Base-by-base conservation (phyloP, 2,797 vertebrate species). In the Gila robusta region DNA sequence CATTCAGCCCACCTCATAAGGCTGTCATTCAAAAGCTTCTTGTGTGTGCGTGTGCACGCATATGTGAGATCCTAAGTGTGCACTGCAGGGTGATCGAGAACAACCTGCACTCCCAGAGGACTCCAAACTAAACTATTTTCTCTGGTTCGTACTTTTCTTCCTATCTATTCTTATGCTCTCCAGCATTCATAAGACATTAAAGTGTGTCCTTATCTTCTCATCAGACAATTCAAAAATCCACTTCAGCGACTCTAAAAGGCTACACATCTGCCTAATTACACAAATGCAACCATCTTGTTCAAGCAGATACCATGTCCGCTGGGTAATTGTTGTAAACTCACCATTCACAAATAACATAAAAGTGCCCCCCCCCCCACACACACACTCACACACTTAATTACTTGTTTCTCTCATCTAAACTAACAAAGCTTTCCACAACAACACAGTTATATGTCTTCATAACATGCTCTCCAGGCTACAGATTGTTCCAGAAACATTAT, bases 231-330 rank as follows among this genome's bases (percentile, higher is more conserved):
- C 56, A 66, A 76, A 67, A 84, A 84, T 21, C 82, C 72, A 66
- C 72, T 76, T 83, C 72, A 83, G 54, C 26, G 0, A 52, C 56
- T 62, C 66, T 71, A 82, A 82, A 56, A 32, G n/a, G 47, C 67
- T 47, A 62, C 59, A 54, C 32, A 84, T 77, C 82, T 66, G 44
- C 82, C 59, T 54, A 84, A 83, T 83, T 83, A 83, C 72, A 76
- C 81, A 74, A 83, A 74, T 74, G 64, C 28, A 49, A 56, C 56
- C 28, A 66, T 83, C 71, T 52, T 76, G 56, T 49, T 83, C 71
- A 37, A 23, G 12, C 82, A 37, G 71, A 76, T 26, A 54, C 32
- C 23, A 35, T 54, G 44, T 76, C 72, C 23, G 9, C 59, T 67
- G 82, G 59, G 82, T 84, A 83, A 76, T 11, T 32, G 39, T 47